A percentile compares a stretch with the other conserved stretches of the same genome.
Evolutionary conservation across 37 sponge, comb jelly and placozoan genomes (phyloP).

Genomic region (Hormiphora californensis): DNA sequence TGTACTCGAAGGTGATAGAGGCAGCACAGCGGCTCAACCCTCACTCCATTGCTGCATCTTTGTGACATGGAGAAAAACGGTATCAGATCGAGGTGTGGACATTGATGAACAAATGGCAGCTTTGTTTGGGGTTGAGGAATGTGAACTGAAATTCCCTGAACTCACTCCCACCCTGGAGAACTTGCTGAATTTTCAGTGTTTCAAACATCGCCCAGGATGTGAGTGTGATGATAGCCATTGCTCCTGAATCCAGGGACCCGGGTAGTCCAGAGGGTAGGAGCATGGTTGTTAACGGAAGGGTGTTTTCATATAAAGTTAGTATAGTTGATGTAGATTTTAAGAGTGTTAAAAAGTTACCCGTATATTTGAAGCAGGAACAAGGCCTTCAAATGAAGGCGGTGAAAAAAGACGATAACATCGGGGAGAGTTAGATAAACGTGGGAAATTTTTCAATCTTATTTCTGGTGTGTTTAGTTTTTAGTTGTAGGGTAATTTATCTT

Average conservation of each 20-base stretch:
- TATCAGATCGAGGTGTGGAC: too few species aligned
- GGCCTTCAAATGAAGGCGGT: too few species aligned
- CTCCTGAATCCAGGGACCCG: not conserved
- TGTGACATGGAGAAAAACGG: too few species aligned
- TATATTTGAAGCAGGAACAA: not conserved
- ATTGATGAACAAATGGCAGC: constrained; percentile 35
- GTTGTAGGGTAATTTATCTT: too few species aligned
- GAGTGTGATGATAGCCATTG: constrained; percentile 28
- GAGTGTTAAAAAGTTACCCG: constrained; percentile 44
- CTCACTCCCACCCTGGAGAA: too few species aligned
- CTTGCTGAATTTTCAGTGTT: constrained; percentile 27
- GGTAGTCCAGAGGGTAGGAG: not conserved
- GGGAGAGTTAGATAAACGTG: too few species aligned
- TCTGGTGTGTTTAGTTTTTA: too few species aligned
- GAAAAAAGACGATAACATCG: too few species aligned
- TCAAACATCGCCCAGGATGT: constrained; percentile 29
- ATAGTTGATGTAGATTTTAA: constrained; percentile 40
- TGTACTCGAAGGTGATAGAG: constrained; percentile 34
- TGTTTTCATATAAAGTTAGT: constrained; percentile 2
- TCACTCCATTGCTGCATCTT: constrained; percentile 7
- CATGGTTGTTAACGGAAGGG: not conserved
- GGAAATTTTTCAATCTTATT: too few species aligned
- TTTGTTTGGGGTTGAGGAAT: too few species aligned
- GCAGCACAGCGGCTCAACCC: constrained; percentile 22
- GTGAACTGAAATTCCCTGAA: too few species aligned